A percentile compares a stretch with the other conserved stretches of the same genome.
Conservation (phyloP, 2,888 invertebrate genomes). For the Phortica okadai region DNA sequence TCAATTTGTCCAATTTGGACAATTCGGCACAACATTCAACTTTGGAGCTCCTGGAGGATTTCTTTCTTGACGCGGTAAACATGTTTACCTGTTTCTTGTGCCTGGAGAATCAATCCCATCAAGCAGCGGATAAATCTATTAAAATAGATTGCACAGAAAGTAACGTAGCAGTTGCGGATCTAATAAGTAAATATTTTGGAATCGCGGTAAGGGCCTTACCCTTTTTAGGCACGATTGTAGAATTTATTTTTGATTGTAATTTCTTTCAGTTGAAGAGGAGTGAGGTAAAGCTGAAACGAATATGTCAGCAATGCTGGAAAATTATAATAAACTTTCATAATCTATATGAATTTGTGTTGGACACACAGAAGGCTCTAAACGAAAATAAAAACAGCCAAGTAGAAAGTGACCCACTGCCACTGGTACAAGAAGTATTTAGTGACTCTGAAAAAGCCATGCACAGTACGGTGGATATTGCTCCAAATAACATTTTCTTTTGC, state of each 20-base stretch:
- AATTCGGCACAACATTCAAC: too few species aligned
- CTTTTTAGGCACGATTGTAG: slow-evolving; percentile 25
- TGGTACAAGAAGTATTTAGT: slow-evolving; percentile 54
- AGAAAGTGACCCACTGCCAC: slow-evolving; percentile 62
- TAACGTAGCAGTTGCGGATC: slow-evolving; percentile 51
- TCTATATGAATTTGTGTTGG: slow-evolving; percentile 61
- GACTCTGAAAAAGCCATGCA: slow-evolving; percentile 49
- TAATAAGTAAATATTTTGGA: slow-evolving; percentile 56
- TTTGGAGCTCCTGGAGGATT: too few species aligned
- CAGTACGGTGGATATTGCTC: slow-evolving; percentile 1
- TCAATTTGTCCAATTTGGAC: too few species aligned
- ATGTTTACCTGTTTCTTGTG: slow-evolving; percentile 54
- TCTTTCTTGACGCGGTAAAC: too few species aligned
- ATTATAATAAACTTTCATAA: slow-evolving; percentile 63
- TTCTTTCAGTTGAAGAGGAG: slow-evolving; percentile 52
- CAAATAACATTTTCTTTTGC: slow-evolving; percentile 32
- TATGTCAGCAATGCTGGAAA: slow-evolving; percentile 67
- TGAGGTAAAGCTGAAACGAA: slow-evolving; percentile 46
- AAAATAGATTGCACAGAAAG: slow-evolving; percentile 51
- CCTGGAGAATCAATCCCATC: slow-evolving; percentile 53
- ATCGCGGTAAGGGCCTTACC: slow-evolving; percentile 24
- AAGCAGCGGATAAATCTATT: slow-evolving; percentile 43
- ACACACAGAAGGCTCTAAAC: slow-evolving; percentile 53
- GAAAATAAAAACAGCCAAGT: slow-evolving; percentile 44
- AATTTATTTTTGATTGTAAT: background rate